These are phyloP conservation scores for Geotrypetes seraphini DNA, from an alignment of 2,797 vertebrate genomes.

Conservation along the genomic window DNA sequence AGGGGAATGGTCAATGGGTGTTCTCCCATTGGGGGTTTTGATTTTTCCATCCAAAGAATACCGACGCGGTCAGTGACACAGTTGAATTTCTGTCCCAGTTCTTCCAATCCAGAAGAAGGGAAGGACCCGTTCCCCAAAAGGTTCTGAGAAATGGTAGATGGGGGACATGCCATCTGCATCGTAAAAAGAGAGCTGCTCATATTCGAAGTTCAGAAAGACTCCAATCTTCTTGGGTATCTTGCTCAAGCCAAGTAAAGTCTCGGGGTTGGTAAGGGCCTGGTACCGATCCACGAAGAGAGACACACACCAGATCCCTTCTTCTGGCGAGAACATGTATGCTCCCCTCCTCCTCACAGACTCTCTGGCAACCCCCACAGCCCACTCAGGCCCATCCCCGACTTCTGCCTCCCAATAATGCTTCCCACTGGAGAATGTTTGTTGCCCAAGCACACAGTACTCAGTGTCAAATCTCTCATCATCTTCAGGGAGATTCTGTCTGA, in stretches of 20 bases:
- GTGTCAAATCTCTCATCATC: not conserved
- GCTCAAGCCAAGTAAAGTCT: not conserved
- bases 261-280: not conserved
- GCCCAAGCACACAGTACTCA: constrained; percentile 2
- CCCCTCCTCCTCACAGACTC: not conserved
- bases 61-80: too few species aligned
- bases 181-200: not conserved
- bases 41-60: too few species aligned
- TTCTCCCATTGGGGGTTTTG: too few species aligned
- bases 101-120: constrained; percentile 8
- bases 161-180: not conserved
- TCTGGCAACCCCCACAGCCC: constrained; percentile 6
- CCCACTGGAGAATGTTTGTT: not conserved
- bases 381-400: not conserved
- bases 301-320: constrained; percentile 5
- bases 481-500: not conserved
- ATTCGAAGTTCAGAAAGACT: not conserved
- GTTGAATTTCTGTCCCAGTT: not conserved
- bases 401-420: constrained; percentile 8
- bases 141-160: not conserved
- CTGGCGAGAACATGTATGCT: not conserved
- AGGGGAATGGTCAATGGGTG: too few species aligned
- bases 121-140: not conserved
- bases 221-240: not conserved
- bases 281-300: not conserved